Base-by-base conservation (phyloP, 2,888 invertebrate genomes). In the Tenthredo scrophulariae region DNA sequence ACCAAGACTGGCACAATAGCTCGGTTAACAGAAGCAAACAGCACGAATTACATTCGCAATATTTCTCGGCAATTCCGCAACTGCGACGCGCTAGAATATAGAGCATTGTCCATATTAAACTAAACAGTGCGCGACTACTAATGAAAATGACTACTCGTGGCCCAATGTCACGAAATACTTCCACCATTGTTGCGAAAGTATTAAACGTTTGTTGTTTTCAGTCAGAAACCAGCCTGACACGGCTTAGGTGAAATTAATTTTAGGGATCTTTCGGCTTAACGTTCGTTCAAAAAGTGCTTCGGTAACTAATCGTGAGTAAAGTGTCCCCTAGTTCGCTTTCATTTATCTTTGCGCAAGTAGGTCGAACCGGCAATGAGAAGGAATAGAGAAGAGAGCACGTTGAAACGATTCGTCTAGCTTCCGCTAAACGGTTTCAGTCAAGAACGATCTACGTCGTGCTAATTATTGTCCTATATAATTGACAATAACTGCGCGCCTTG, bases 341-440 rank as follows among this genome's bases (percentile, higher is more conserved):
- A 77, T 50, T 77, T 54, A 54, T 77, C 50, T 77, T 29, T 18
- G 77, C 15, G 54, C 77, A 77, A 77, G 54, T 77, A 33, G 77
- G 77, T 77, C 77, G 50, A 54, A 29, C 50, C 50, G 50, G 50
- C 54, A 50, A 54, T 77, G 54, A 33, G 50, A 50, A 33, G 9
- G 33, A 29, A 15, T 18, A 50, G 50, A 40, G 50, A 29, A 18
- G 5, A 50, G 50, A 40, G 18, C 33, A 46, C 29, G 50, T 54
- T 77, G 33, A 4, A 77, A 77, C 77, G 77, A 77, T 77, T 46
- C 50, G 29, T 54, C 50, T 77, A 77, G 77, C 77, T 50, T 50
- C 54, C 50, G 77, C 50, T 77, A 77, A 77, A 77, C 77, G 77
- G 77, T 50, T 77, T 50, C 77, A 77, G 77, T 77, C 50, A 26